Evolutionary conservation across 2,113 vertebrate species (phyloP).

Genomic region (Zapus hudsonius): DNA sequence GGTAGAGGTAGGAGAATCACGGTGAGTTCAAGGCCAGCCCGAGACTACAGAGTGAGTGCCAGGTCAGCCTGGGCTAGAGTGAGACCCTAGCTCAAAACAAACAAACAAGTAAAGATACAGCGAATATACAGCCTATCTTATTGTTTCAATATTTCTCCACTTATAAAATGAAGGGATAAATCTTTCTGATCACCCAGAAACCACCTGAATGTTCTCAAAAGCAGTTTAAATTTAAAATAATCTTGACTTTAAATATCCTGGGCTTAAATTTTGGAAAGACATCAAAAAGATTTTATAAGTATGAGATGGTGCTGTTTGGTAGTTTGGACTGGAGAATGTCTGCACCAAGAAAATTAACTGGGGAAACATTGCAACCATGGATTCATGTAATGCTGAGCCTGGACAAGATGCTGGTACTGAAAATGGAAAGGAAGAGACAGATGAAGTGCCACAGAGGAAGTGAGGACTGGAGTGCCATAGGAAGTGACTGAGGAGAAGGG

Average conservation of each 20-base stretch:
- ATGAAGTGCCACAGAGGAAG: not conserved
- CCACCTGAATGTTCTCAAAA: not conserved
- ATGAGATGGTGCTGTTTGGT: not conserved
- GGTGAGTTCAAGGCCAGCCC: too few species aligned
- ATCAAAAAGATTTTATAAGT: not conserved
- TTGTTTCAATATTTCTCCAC: not conserved
- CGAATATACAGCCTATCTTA: not conserved
- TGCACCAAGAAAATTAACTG: not conserved
- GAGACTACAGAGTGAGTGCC: too few species aligned
- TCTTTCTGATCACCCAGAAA: not conserved
- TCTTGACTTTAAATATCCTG: not conserved
- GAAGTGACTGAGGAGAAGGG: not conserved
- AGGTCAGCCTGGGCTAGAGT: too few species aligned
- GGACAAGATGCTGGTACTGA: not conserved
- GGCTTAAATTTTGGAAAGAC: constrained; percentile 4
- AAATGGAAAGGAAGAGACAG: not conserved
- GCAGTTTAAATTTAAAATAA: constrained; percentile 19
- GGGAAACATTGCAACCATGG: not conserved
- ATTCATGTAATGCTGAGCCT: not conserved
- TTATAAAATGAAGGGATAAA: not conserved
- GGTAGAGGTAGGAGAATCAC: too few species aligned
- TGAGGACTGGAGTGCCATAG: not conserved
- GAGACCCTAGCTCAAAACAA: too few species aligned
- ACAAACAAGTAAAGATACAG: too few species aligned
- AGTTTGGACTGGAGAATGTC: not conserved